Evolutionary conservation across 2,113 vertebrate species (phyloP), one percentile per base, ranked within the genome.

Genomic region (Scortum barcoo): DNA sequence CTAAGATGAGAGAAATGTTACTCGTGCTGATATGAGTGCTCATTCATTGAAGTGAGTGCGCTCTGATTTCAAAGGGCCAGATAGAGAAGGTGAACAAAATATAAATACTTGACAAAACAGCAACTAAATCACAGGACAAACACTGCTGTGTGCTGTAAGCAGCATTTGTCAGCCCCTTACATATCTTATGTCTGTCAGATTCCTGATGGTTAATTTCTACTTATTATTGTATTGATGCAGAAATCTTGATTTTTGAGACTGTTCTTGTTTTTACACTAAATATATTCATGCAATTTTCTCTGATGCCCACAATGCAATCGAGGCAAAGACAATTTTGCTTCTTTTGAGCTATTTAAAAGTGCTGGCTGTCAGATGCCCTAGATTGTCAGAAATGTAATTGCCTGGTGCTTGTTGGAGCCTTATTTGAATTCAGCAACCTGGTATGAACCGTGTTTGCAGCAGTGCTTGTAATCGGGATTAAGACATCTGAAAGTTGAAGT

Each of bases 131-230:
- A 26, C 14, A 56, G 17, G 3, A 9, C 50, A 28, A 71, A 65
- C 3, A 65, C 16, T 28, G 36, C 33, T 67, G 8, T 57, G 6
- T 36, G 33, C 33, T 36, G 33, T 36, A 36, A 36, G 22, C 28
- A 57, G 22, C 17, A 73, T 46, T 72, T 56, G 24, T 76, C 48
- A 67, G 26, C 8, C 26, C 16, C n/a, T n/a, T n/a, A n/a, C n/a
- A n/a, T n/a, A n/a, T n/a, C 20, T 10, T 58, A 11, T 67, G 26
- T 58, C 65, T 44, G 16, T 68, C 26, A 44, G 26, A 73, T 65
- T 38, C 28, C 26, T 26, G 30, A n/a, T 53, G 56, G 30, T 24
- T 56, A 7, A 36, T 73, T 58, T 30, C 38, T 44, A 30, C 19
- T 36, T 48, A 42, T 19, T 65, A 42, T 28, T 28, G 2, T 20